A percentile compares a stretch with the other conserved stretches of the same genome.
Conservation (phyloP, 2,888 invertebrate species). For the Polydrusus pterygomalis region DNA sequence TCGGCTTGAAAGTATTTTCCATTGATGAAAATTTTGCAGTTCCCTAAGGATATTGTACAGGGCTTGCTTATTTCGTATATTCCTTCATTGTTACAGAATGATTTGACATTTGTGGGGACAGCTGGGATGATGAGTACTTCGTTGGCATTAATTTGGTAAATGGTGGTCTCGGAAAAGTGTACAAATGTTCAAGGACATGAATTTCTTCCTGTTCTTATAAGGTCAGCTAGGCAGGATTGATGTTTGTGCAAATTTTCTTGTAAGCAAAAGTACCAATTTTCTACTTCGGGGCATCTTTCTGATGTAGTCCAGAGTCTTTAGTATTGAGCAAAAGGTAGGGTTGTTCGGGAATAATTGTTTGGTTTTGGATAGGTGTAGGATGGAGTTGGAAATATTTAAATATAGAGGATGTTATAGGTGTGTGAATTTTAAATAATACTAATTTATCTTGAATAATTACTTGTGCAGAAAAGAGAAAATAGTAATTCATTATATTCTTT, state of each 20-base stretch:
- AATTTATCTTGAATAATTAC: conserved; percentile 20
- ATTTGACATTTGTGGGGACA: not conserved
- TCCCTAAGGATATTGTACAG: not conserved
- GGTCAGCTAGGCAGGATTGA: conserved; percentile 32
- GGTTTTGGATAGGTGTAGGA: conserved; percentile 25
- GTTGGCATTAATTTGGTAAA: conserved; percentile 16
- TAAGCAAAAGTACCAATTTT: conserved; percentile 32
- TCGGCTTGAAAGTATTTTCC: conserved; percentile 13
- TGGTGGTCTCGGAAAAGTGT: conserved; percentile 21
- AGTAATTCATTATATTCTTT: conserved; percentile 4
- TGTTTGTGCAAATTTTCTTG: conserved; percentile 31
- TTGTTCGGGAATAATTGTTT: conserved; percentile 23
- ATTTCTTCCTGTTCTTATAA: conserved; percentile 31
- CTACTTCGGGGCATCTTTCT: conserved; percentile 21
- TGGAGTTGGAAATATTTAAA: conserved; percentile 52
- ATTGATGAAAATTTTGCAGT: conserved; percentile 6
- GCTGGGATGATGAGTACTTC: not conserved
- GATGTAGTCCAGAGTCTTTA: conserved; percentile 27
- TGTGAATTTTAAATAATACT: conserved; percentile 33
- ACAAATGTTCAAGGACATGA: not conserved
- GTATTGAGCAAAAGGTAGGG: conserved; percentile 40
- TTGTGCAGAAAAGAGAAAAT: conserved; percentile 6
- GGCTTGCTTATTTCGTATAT: conserved; percentile 2
- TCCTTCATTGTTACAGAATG: not conserved
- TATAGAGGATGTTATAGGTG: conserved; percentile 14